These are phyloP conservation scores for Oreortyx pictus DNA, from an alignment of 2,797 vertebrate species.

Conservation along the genomic window DNA sequence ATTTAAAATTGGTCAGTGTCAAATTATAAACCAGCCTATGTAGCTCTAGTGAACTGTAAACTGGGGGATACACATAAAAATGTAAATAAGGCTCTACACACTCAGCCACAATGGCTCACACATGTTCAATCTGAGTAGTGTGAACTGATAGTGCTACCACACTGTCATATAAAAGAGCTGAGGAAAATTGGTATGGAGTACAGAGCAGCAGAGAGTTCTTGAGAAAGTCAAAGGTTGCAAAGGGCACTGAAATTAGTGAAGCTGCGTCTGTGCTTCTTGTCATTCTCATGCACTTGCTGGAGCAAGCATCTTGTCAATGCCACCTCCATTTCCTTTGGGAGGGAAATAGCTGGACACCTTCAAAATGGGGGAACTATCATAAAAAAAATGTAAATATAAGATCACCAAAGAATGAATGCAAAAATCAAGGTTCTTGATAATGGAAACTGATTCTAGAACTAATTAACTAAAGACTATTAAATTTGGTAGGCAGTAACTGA, in stretches of 20 bases:
- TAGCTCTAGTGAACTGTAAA: neutral
- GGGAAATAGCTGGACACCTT: neutral
- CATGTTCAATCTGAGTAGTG: neutral
- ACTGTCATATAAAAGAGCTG: neutral
- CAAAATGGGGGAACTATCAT: neutral
- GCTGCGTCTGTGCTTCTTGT: neutral
- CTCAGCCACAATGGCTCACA: neutral
- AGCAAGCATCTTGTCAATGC: neutral
- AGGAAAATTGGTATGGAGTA: neutral
- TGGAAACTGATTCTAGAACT: neutral
- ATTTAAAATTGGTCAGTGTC: neutral
- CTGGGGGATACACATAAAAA: neutral
- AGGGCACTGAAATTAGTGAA: neutral
- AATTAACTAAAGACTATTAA: neutral
- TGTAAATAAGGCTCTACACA: accelerated
- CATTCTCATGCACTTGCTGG: neutral
- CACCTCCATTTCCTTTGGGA: neutral
- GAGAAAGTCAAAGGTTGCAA: neutral
- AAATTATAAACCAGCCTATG: neutral
- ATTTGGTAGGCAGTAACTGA: neutral
- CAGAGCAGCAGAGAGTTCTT: neutral
- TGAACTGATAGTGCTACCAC: neutral
- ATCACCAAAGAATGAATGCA: neutral
- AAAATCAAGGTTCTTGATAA: neutral
- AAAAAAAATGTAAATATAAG: neutral